A percentile compares a stretch with the other conserved stretches of the same genome.
phyloP scores from a whole-genome alignment of 2,888 invertebrate genomes.

The Apocheima hispidaria region DNA sequence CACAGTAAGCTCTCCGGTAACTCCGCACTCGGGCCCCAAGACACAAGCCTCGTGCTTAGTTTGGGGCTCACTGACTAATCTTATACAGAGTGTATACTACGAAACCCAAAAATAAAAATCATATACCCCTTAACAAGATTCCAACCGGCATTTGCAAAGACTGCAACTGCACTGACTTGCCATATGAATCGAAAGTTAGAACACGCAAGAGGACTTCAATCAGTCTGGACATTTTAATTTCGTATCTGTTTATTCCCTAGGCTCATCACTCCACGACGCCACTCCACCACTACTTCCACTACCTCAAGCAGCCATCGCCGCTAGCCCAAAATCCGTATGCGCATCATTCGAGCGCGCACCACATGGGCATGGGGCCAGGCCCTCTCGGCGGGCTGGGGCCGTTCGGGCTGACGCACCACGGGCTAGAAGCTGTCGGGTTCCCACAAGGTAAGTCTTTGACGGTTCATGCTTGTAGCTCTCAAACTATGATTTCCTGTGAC shows the following conservation, averaged over 20 bases:
- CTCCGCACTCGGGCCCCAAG: too few relatives aligned
- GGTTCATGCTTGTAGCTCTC: too few relatives aligned
- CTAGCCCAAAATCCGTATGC: constrained; percentile 81
- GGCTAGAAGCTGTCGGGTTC: constrained; percentile 82
- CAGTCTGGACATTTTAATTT: neutral
- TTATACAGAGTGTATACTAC: too few relatives aligned
- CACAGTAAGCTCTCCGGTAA: too few relatives aligned
- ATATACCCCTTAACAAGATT: too few relatives aligned
- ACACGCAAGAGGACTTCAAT: neutral
- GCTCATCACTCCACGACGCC: constrained; percentile 84
- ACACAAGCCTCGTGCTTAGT: too few relatives aligned
- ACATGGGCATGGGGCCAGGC: constrained; percentile 86
- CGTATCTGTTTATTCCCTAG: constrained; percentile 67
- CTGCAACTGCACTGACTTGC: too few relatives aligned
- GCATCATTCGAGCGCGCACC: constrained; percentile 79
- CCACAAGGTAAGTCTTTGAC: constrained; percentile 75
- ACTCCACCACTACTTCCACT: constrained; percentile 85
- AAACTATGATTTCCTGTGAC: too few relatives aligned
- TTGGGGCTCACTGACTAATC: too few relatives aligned
- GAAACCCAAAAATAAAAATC: too few relatives aligned
- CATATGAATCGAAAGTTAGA: too few relatives aligned
- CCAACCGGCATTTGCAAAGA: too few relatives aligned
- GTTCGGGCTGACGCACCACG: constrained; percentile 80
- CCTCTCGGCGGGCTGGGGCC: constrained; percentile 81
- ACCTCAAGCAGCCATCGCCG: constrained; percentile 85